phyloP scores from a whole-genome alignment of 2,888 invertebrate species.

The Clivina fossor region DNA sequence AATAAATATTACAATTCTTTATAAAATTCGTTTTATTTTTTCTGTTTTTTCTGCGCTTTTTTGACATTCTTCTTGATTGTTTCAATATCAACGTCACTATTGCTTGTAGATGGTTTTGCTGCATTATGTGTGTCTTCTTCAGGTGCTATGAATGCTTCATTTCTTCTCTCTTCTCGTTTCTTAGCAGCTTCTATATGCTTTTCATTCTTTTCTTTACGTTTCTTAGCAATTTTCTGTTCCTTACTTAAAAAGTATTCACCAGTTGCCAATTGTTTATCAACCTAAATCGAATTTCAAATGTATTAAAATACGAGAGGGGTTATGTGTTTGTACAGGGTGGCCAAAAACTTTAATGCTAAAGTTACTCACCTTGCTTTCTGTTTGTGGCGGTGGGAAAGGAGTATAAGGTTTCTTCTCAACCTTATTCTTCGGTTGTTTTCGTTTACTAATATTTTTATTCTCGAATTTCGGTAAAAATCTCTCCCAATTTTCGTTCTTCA shows the following conservation, averaged over 20 bases:
- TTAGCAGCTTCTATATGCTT: constrained; percentile 76
- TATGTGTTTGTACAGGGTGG: not conserved
- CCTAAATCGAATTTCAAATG: constrained; percentile 44
- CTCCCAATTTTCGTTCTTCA: constrained; percentile 95
- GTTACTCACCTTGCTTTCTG: constrained; percentile 75
- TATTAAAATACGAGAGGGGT: not conserved
- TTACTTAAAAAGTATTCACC: constrained; percentile 97
- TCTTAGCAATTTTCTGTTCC: constrained; percentile 72
- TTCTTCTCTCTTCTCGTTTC: constrained; percentile 73
- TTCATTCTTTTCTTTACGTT: constrained; percentile 72
- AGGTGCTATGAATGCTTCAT: constrained; percentile 81
- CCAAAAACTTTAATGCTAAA: too few species aligned
- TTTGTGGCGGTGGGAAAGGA: constrained; percentile 94
- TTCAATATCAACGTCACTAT: constrained; percentile 64
- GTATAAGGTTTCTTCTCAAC: constrained; percentile 92
- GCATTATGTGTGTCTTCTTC: constrained; percentile 58
- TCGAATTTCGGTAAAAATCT: constrained; percentile 93
- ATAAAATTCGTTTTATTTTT: constrained; percentile 25
- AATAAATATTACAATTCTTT: too few species aligned
- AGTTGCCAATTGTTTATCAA: constrained; percentile 89
- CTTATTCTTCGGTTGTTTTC: constrained; percentile 86
- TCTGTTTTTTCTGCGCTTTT: constrained; percentile 61
- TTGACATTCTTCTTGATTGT: constrained; percentile 76
- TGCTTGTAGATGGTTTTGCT: constrained; percentile 43
- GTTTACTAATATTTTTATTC: constrained; percentile 81